phyloP scores from a whole-genome alignment of 2,113 vertebrate genomes.

The Chitala chitala region DNA sequence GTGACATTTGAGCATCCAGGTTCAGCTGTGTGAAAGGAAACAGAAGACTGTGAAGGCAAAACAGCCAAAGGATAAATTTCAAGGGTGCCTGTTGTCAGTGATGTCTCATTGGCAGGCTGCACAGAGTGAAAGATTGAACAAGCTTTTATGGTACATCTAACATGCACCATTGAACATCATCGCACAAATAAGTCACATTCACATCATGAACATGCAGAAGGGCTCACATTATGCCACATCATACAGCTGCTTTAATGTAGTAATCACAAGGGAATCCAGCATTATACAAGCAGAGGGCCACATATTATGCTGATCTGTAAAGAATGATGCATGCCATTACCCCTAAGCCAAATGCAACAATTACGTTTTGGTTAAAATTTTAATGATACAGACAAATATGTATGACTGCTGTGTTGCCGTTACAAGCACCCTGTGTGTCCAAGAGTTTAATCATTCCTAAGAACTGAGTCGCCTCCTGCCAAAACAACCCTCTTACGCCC shows the following conservation, averaged over 20 bases:
- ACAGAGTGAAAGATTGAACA: too few species aligned
- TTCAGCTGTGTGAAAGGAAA: too few species aligned
- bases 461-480: background rate
- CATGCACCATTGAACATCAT: background rate
- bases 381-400: conserved; percentile 13
- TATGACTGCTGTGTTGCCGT: background rate
- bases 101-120: too few species aligned
- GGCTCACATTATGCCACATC: background rate
- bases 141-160: too few species aligned
- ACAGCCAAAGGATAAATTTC: too few species aligned
- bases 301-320: background rate
- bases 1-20: too few species aligned
- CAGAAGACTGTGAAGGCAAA: too few species aligned
- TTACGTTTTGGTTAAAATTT: background rate
- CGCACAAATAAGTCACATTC: background rate
- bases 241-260: too few species aligned
- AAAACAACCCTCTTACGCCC: background rate
- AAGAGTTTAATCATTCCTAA: conserved; percentile 10
- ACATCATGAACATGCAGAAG: background rate
- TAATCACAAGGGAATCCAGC: background rate
- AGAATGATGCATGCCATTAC: too few species aligned
- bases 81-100: too few species aligned
- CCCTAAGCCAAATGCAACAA: conserved; percentile 2
- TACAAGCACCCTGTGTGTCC: background rate
- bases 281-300: too few species aligned